Base-by-base conservation (phyloP, 1,140 invertebrate genomes). In the Solenopsis invicta region DNA sequence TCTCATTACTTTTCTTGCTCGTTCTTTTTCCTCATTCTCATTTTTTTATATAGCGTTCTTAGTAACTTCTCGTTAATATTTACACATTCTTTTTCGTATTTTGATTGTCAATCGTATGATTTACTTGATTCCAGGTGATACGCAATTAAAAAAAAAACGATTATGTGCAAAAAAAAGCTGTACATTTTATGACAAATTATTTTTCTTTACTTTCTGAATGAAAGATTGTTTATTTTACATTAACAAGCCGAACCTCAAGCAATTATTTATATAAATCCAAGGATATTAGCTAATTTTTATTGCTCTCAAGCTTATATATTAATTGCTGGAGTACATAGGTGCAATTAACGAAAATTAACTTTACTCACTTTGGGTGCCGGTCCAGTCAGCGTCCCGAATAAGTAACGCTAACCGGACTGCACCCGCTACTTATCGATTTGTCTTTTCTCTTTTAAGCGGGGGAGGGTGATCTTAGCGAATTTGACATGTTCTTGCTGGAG, bases 401-500 rank as follows among this genome's bases (percentile, higher is more conserved):
- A 45, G 37, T 69, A 50, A 21, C 66, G 41, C 66, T 69, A 69
- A 69, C 66, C 48, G 41, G 21, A 69, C 41, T 69, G 41, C 66
- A 69, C 6, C 41, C 67, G 86, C 50, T 78, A 87, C 86, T 86
- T 71, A 61, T 59, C 37, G 16, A 71, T 89, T 45, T 72, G 21
- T 12, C 37, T 24, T 82, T 74, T 84, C 16, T 66, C 77, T 80
- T 91, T 37, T 64, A 41, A 87, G 24, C 16, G 62, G 61, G 59
- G 77, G 24, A 41, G 34, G 29, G 18, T 52, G 29, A 54, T 81
- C 66, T 64, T 91, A 90, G 37, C 67, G 62, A 84, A 82, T 77
- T 86, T 89, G 91, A 82, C 77, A 90, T 88, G 91, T 93, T 90
- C 92, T 93, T 91, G 93, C 90, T 94, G 93, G 75, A 93, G 90